Conservation (phyloP, 2,113 vertebrate species). For the Sardina pilchardus region DNA sequence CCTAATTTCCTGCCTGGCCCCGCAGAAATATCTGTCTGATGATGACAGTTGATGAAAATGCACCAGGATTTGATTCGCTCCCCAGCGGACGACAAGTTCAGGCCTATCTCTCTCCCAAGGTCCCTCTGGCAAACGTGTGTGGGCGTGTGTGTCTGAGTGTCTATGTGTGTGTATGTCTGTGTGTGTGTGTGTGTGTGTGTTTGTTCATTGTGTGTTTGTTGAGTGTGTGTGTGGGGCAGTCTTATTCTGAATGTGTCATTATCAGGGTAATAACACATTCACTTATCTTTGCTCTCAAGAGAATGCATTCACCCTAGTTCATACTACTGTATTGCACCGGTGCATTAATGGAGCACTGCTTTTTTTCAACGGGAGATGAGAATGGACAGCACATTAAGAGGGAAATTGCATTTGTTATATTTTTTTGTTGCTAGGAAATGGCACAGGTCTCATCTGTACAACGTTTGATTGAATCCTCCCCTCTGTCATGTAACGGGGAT, state of each 20-base stretch:
- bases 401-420: conserved; percentile 17
- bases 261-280: conserved; percentile 62
- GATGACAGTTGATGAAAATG: conserved; percentile 89
- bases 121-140: conserved; percentile 54
- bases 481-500: background rate
- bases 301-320: conserved; percentile 6
- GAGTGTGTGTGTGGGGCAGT: conserved; percentile 26
- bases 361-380: background rate
- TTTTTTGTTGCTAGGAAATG: background rate
- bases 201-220: conserved; percentile 8
- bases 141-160: background rate
- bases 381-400: conserved; percentile 15
- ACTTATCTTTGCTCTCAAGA: conserved; percentile 61
- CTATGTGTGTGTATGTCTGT: conserved; percentile 32
- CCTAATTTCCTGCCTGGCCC: conserved; percentile 89
- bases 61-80: conserved; percentile 81
- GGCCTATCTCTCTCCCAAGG: conserved; percentile 68
- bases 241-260: conserved; percentile 24
- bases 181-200: conserved; percentile 34
- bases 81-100: conserved; percentile 78
- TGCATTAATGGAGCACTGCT: conserved; percentile 1
- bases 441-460: background rate
- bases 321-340: background rate
- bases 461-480: background rate
- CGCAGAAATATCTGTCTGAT: conserved; percentile 80